phyloP scores from a whole-genome alignment of 1,140 invertebrate species.

The Lethrus apterus region DNA sequence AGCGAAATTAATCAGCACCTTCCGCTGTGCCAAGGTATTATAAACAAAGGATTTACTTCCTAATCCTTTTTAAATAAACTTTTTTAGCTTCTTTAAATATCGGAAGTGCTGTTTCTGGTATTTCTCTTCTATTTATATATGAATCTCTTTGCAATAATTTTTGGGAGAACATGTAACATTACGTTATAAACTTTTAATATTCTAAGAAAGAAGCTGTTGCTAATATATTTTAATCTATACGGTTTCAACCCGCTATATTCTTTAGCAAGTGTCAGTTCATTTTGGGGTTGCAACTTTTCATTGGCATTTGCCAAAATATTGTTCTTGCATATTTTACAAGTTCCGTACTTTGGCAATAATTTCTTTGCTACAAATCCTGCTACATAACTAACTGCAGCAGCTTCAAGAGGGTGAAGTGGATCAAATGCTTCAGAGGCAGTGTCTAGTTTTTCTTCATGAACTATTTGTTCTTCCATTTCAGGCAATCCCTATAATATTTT shows the following conservation, averaged over 20 bases:
- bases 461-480: not conserved
- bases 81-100: too few relatives aligned
- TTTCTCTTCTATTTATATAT: too few relatives aligned
- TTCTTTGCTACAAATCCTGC: constrained; percentile 2
- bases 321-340: not conserved
- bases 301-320: not conserved
- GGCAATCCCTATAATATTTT: not conserved
- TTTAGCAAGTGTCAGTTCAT: not conserved
- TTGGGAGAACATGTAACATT: not conserved
- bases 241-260: not conserved
- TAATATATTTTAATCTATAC: constrained; percentile 1
- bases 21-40: too few relatives aligned
- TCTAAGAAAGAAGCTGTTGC: not conserved
- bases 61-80: too few relatives aligned
- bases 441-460: not conserved
- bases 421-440: too few relatives aligned
- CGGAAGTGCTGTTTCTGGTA: too few relatives aligned
- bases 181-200: constrained; percentile 1
- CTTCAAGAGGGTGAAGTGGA: too few relatives aligned
- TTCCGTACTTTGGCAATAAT: not conserved
- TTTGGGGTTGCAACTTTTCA: not conserved
- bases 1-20: too few relatives aligned
- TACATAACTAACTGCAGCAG: not conserved
- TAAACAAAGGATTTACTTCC: too few relatives aligned
- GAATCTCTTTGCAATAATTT: not conserved